Conservation (phyloP, 2,113 vertebrate genomes). For the Labeo catla region DNA sequence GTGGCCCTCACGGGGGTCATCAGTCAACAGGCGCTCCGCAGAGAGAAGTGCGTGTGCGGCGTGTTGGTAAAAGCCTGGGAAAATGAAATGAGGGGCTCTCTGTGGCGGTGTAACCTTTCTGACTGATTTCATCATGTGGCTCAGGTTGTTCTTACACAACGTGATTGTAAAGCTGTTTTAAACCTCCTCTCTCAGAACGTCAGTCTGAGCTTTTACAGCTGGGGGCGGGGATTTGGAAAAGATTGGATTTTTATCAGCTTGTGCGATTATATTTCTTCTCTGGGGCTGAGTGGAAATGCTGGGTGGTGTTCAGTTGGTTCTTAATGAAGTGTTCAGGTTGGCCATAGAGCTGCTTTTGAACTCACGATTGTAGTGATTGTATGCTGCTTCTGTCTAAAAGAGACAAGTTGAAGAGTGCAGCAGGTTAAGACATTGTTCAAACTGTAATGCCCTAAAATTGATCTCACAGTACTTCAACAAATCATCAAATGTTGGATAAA, state of each 20-base stretch:
- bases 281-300: constrained; percentile 26
- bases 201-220: constrained; percentile 45
- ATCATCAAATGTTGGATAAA: not conserved
- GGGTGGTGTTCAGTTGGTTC: constrained; percentile 30
- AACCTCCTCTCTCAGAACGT: constrained; percentile 36
- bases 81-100: constrained; percentile 47
- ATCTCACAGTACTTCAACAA: constrained; percentile 2
- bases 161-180: constrained; percentile 52
- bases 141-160: constrained; percentile 48
- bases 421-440: not conserved
- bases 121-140: constrained; percentile 29
- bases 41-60: constrained; percentile 13
- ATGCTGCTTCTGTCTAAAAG: not conserved
- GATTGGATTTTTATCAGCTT: constrained; percentile 54
- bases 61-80: constrained; percentile 31
- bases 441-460: not conserved
- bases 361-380: not conserved
- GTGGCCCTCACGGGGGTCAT: constrained; percentile 46
- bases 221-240: constrained; percentile 23
- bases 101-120: constrained; percentile 41
- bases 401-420: not conserved
- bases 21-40: not conserved
- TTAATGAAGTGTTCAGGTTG: constrained; percentile 7
- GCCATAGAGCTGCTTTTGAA: not conserved
- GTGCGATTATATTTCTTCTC: constrained; percentile 48